A percentile compares a stretch with the other conserved stretches of the same genome.
phyloP scores from a whole-genome alignment of 1,140 invertebrate genomes.

The Drosophila navojoa region DNA sequence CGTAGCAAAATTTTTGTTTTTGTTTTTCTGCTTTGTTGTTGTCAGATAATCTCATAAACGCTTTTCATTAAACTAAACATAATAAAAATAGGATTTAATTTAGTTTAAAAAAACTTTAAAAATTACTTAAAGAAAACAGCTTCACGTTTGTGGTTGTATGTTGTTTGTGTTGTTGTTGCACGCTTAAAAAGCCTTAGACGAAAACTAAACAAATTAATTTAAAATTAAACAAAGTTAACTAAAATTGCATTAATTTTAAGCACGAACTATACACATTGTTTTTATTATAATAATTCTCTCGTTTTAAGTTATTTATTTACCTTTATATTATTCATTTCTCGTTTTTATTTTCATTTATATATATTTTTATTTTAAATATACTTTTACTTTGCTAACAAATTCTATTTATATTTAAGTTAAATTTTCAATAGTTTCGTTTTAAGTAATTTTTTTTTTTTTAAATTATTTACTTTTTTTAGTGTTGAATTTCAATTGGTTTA shows the following conservation, averaged over 20 bases:
- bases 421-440: conserved; percentile 70
- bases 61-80: conserved; percentile 81
- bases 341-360: conserved; percentile 33
- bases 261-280: conserved; percentile 77
- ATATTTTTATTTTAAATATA: conserved; percentile 26
- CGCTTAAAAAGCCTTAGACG: conserved; percentile 36
- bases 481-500: conserved; percentile 68
- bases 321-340: conserved; percentile 47
- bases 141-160: conserved; percentile 55
- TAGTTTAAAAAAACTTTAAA: conserved; percentile 78
- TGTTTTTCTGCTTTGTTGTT: conserved; percentile 38
- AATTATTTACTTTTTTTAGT: conserved; percentile 34
- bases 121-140: conserved; percentile 81
- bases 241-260: conserved; percentile 80
- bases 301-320: conserved; percentile 22
- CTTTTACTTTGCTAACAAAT: conserved; percentile 79
- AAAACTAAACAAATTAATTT: conserved; percentile 74
- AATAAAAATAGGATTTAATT: conserved; percentile 80
- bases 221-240: conserved; percentile 81
- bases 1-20: conserved; percentile 52
- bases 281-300: conserved; percentile 15
- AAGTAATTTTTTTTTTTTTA: conserved; percentile 23
- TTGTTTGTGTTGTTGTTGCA: conserved; percentile 37
- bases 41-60: conserved; percentile 76
- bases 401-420: conserved; percentile 79